phyloP scores from a whole-genome alignment of 2,113 vertebrate genomes.

The Ranitomeya imitator region DNA sequence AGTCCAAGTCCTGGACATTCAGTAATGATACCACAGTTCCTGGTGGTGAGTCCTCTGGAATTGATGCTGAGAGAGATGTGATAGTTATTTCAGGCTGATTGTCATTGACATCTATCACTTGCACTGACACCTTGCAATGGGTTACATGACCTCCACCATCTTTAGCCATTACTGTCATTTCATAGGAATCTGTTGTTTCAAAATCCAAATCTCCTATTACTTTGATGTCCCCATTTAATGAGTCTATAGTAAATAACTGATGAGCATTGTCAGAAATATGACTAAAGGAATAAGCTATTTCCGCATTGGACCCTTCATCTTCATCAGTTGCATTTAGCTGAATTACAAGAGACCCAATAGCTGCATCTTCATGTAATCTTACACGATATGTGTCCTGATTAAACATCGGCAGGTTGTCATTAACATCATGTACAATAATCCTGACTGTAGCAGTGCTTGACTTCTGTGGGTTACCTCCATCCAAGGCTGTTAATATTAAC shows the following conservation, averaged over 20 bases:
- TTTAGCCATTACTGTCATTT: slow-evolving; percentile 70
- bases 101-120: slow-evolving; percentile 73
- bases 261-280: slow-evolving; percentile 61
- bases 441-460: slow-evolving; percentile 65
- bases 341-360: slow-evolving; percentile 61
- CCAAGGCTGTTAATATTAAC: slow-evolving; percentile 65
- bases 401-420: slow-evolving; percentile 70
- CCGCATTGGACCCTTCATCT: slow-evolving; percentile 67
- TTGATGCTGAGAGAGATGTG: slow-evolving; percentile 61
- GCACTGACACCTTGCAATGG: slow-evolving; percentile 70
- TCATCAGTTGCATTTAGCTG: slow-evolving; percentile 67
- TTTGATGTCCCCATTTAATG: slow-evolving; percentile 65
- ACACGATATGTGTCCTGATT: slow-evolving; percentile 61
- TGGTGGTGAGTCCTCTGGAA: slow-evolving; percentile 59
- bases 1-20: slow-evolving; percentile 63
- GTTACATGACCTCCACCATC: slow-evolving; percentile 70
- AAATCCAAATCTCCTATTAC: slow-evolving; percentile 68
- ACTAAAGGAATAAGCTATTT: slow-evolving; percentile 67
- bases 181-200: slow-evolving; percentile 66
- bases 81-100: slow-evolving; percentile 67
- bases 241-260: slow-evolving; percentile 66
- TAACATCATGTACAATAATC: slow-evolving; percentile 65
- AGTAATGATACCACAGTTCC: slow-evolving; percentile 63
- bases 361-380: slow-evolving; percentile 65
- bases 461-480: slow-evolving; percentile 67